phyloP scores from a whole-genome alignment of 2,797 vertebrate species.

The Fratercula arctica region DNA sequence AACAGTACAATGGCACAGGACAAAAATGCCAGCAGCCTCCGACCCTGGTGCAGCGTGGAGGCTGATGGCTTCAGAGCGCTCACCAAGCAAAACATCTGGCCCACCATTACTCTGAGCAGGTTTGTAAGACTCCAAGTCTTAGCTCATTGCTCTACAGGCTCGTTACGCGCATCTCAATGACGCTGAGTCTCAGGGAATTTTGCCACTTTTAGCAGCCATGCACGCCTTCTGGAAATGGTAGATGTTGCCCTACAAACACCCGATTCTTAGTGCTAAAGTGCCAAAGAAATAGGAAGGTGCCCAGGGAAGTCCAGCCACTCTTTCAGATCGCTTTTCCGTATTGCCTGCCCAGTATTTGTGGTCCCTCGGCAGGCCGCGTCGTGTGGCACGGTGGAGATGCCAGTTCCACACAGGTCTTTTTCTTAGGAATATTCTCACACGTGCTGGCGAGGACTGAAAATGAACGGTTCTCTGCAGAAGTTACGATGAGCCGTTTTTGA shows the following conservation, averaged over 20 bases:
- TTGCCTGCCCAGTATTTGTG: background rate
- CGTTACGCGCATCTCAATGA: accelerated
- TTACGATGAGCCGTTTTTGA: accelerated
- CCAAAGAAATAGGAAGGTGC: background rate
- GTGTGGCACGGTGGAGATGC: accelerated
- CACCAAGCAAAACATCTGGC: background rate
- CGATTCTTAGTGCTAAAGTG: background rate
- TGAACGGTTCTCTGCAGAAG: background rate
- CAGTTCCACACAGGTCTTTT: background rate
- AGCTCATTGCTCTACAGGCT: background rate
- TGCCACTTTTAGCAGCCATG: background rate
- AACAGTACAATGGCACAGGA: too few relatives aligned
- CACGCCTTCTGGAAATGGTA: accelerated
- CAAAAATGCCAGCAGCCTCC: background rate
- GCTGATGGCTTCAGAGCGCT: accelerated
- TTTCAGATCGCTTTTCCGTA: background rate
- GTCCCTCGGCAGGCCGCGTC: background rate
- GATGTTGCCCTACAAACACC: background rate
- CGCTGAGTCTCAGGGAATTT: background rate
- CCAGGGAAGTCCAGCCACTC: background rate
- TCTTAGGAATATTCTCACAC: accelerated
- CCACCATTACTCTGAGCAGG: too few relatives aligned
- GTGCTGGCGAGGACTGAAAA: background rate
- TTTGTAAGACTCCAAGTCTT: background rate
- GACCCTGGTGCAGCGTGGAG: accelerated